Evolutionary conservation across 1,140 invertebrate genomes (phyloP).

Genomic region (Acromyrmex echinatior): DNA sequence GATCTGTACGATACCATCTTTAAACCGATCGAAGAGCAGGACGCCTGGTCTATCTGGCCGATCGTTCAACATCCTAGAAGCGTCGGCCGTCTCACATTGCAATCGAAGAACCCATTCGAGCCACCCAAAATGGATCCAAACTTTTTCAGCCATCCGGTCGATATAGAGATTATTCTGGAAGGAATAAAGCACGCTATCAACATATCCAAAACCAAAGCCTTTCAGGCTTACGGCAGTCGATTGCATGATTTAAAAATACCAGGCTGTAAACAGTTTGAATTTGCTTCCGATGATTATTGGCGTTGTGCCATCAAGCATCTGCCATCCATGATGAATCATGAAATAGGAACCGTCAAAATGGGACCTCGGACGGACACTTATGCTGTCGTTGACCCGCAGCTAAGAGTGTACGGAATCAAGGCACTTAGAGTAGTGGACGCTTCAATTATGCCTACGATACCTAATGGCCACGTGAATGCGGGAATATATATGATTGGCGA

Average conservation of each 20-base stretch:
- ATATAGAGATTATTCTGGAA: slow-evolving; percentile 90
- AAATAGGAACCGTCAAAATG: slow-evolving; percentile 92
- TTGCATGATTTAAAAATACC: slow-evolving; percentile 88
- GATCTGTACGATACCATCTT: slow-evolving; percentile 88
- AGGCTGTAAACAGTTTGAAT: slow-evolving; percentile 87
- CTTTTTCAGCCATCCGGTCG: slow-evolving; percentile 90
- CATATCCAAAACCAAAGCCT: slow-evolving; percentile 88
- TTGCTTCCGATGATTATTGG: slow-evolving; percentile 91
- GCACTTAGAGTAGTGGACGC: slow-evolving; percentile 92
- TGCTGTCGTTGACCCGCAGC: slow-evolving; percentile 91
- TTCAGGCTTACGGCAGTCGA: slow-evolving; percentile 88
- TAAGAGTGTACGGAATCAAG: slow-evolving; percentile 91
- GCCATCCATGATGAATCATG: slow-evolving; percentile 90
- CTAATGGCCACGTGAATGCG: slow-evolving; percentile 91
- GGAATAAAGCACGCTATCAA: slow-evolving; percentile 89
- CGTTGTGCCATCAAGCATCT: slow-evolving; percentile 90
- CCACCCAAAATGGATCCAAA: slow-evolving; percentile 92
- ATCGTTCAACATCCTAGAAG: slow-evolving; percentile 92
- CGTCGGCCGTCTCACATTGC: slow-evolving; percentile 89
- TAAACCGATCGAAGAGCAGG: slow-evolving; percentile 87
- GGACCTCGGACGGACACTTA: slow-evolving; percentile 89
- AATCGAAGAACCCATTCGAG: slow-evolving; percentile 91
- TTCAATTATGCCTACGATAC: slow-evolving; percentile 92
- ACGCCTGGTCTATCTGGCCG: slow-evolving; percentile 90
- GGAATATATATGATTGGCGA: slow-evolving; percentile 95